Percentiles rank a stretch among this genome's conserved stretches.
These are phyloP conservation scores for Odontomyia ornata DNA, from an alignment of 2,888 invertebrate genomes.

Conservation along the genomic window DNA sequence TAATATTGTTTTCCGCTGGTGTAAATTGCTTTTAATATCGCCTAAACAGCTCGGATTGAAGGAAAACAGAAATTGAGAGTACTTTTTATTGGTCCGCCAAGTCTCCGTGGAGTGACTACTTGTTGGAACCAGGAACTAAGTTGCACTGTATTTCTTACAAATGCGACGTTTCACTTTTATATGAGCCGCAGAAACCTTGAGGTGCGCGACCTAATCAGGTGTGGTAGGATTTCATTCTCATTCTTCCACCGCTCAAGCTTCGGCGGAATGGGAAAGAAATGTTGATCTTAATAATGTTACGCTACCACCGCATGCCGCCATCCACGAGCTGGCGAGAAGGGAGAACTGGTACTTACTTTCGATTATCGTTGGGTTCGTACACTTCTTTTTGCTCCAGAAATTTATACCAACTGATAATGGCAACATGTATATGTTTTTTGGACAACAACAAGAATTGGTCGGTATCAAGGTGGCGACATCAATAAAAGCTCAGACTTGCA, in stretches of 20 bases:
- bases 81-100: conserved; percentile 37
- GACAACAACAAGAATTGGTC: conserved; percentile 12
- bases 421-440: conserved; percentile 1
- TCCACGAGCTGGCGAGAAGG: conserved; percentile 25
- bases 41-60: conserved; percentile 45
- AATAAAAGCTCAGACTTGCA: background rate
- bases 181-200: conserved; percentile 51
- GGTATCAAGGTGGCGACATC: conserved; percentile 5
- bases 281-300: conserved; percentile 37
- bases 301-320: background rate
- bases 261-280: conserved; percentile 36
- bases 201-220: conserved; percentile 48
- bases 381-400: conserved; percentile 33
- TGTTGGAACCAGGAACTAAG: conserved; percentile 51
- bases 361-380: conserved; percentile 16
- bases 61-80: conserved; percentile 9
- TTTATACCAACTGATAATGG: conserved; percentile 21
- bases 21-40: conserved; percentile 50
- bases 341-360: conserved; percentile 43
- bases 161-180: conserved; percentile 51
- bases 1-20: conserved; percentile 14
- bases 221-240: conserved; percentile 45
- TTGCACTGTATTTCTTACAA: conserved; percentile 49
- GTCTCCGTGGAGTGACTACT: conserved; percentile 45
- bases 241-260: conserved; percentile 30